These are phyloP conservation scores for Polietes domitor DNA, from an alignment of 2,888 invertebrate genomes.

Conservation along the genomic window DNA sequence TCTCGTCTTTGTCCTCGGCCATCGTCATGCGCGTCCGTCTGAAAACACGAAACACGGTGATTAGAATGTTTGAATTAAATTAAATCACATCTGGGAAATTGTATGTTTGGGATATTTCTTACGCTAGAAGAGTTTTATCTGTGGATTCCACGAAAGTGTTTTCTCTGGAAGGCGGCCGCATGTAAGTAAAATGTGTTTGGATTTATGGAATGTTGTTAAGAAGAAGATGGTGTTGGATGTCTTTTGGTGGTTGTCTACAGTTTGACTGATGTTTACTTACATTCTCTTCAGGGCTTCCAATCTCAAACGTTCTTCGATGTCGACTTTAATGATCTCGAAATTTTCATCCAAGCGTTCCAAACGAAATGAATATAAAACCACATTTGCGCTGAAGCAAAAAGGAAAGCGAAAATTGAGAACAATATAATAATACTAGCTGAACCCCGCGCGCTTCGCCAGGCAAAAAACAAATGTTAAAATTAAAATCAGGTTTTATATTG, in stretches of 20 bases:
- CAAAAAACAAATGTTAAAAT: too few species aligned
- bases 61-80: neutral
- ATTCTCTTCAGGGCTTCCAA: conserved; percentile 81
- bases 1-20: conserved; percentile 72
- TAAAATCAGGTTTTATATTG: too few species aligned
- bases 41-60: neutral
- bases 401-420: neutral
- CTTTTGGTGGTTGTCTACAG: neutral
- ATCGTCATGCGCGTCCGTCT: conserved; percentile 70
- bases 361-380: conserved; percentile 83
- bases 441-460: too few species aligned
- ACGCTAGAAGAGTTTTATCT: conserved; percentile 42
- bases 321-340: conserved; percentile 83
- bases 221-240: neutral
- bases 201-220: too few species aligned
- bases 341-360: conserved; percentile 84
- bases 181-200: conserved; percentile 30
- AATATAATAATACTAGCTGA: too few species aligned
- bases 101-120: conserved; percentile 36
- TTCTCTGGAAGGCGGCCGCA: conserved; percentile 48
- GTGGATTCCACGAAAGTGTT: conserved; percentile 7
- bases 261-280: conserved; percentile 70
- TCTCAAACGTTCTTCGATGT: conserved; percentile 84
- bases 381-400: conserved; percentile 61
- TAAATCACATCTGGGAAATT: neutral